Base-by-base conservation (phyloP, 2,888 invertebrate species). In the Lordiphosa andalusiaca region DNA sequence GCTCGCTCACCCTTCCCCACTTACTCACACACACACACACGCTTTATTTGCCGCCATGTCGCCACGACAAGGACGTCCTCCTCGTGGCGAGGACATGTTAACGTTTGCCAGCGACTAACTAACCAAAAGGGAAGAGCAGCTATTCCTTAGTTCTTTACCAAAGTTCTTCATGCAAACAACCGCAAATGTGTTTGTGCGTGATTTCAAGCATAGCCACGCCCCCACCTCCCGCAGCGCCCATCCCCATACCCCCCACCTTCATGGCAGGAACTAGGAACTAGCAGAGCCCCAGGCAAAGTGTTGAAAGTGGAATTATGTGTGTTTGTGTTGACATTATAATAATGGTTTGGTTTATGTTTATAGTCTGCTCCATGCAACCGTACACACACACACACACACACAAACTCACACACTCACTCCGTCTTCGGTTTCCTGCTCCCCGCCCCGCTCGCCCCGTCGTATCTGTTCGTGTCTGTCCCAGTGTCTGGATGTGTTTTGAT, bases 281-380 rank as follows among this genome's bases (percentile, higher is more conserved):
- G n/a, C 19, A 16, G n/a, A 21, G 19, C 40, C 55, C 39, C 38
- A 59, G 70, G 70, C 66, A 71, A 57, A 72, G 71, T 75, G 72
- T 71, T 71, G 74, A 71, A 74, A 72, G 71, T 71, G 74, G 71
- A 74, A 74, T 71, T 71, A 71, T 74, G 71, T 72, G 72, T 67
- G 71, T 71, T 74, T 72, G 71, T 72, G 72, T 75, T 71, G 73
- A 73, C 73, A 75, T 75, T 73, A 73, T 75, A 75, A 73, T 75
- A 73, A 73, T 75, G 73, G 69, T 71, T 75, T 71, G 75, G 72
- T 71, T 75, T 71, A 71, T 71, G 75, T 71, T 72, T 71, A 72
- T 72, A 72, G 75, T 72, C 74, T 72, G 54, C 53, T 54, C 47
- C 55, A 68, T 64, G 59, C 68, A 68, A 42, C 49, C 54, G 39